Conservation (phyloP, 2,113 vertebrate species). For the Brachyistius frenatus region DNA sequence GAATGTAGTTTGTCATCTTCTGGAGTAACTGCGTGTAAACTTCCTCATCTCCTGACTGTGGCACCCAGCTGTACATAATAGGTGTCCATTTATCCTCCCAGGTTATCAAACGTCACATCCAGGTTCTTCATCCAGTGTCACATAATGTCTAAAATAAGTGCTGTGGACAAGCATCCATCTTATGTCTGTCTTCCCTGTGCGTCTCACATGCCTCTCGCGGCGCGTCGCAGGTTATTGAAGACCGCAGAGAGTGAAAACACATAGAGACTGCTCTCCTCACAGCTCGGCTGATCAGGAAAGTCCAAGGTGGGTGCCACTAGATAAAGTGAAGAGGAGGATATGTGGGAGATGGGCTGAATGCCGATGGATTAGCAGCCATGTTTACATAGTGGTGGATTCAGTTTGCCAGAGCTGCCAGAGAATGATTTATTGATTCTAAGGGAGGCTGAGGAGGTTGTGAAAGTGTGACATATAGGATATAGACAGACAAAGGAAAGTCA, state of each 20-base stretch:
- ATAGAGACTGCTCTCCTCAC: slow-evolving; percentile 53
- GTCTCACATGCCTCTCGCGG: slow-evolving; percentile 14
- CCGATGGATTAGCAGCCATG: slow-evolving; percentile 75
- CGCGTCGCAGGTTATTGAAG: slow-evolving; percentile 31
- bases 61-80: too few relatives aligned
- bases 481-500: slow-evolving; percentile 10
- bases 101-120: too few relatives aligned
- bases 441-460: slow-evolving; percentile 30
- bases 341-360: slow-evolving; percentile 66
- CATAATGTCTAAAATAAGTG: slow-evolving; percentile 3
- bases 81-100: too few relatives aligned
- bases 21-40: too few relatives aligned
- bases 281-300: slow-evolving; percentile 63
- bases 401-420: slow-evolving; percentile 57
- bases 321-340: slow-evolving; percentile 69
- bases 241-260: slow-evolving; percentile 45
- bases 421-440: slow-evolving; percentile 71
- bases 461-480: slow-evolving; percentile 42
- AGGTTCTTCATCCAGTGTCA: too few relatives aligned
- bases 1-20: too few relatives aligned
- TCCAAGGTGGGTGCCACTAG: slow-evolving; percentile 55
- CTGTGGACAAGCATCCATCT: slow-evolving; percentile 15
- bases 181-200: slow-evolving; percentile 14
- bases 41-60: too few relatives aligned
- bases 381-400: slow-evolving; percentile 75